phyloP scores from a whole-genome alignment of 2,888 invertebrate genomes.

The Blastobasis adustella region DNA sequence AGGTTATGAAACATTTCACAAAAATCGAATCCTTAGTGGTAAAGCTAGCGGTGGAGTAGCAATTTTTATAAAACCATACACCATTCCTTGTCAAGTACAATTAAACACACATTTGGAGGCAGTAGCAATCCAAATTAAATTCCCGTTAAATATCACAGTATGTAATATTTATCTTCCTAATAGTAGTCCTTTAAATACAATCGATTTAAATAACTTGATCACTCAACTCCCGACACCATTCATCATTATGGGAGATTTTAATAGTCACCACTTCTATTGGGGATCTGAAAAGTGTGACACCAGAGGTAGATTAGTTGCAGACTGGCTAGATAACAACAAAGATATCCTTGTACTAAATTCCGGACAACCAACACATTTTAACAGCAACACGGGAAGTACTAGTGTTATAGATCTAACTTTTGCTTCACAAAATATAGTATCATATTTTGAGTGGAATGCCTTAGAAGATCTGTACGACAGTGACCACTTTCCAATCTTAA shows the following conservation, averaged over 20 bases:
- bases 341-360: constrained; percentile 4
- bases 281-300: constrained; percentile 11
- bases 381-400: constrained; percentile 7
- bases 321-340: constrained; percentile 2
- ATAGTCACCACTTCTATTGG: constrained; percentile 12
- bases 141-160: constrained; percentile 6
- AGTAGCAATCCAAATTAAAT: constrained; percentile 6
- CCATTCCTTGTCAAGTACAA: no score
- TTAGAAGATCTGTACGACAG: constrained; percentile 13
- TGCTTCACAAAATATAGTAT: constrained; percentile 12
- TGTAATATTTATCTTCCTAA: constrained; percentile 11
- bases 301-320: constrained; percentile 8
- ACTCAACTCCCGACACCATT: no score
- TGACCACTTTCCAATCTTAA: constrained; percentile 12
- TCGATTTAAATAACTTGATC: constrained; percentile 3
- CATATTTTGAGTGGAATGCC: constrained; percentile 17
- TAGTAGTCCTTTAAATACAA: constrained; percentile 1
- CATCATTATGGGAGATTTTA: not conserved
- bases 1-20: constrained; percentile 2
- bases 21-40: not conserved
- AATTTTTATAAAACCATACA: no score
- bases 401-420: constrained; percentile 12
- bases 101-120: constrained; percentile 3
- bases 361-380: constrained; percentile 10
- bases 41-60: no score